Evolutionary conservation across 1,140 invertebrate genomes (phyloP).

Genomic region (Calephelis virginiensis): DNA sequence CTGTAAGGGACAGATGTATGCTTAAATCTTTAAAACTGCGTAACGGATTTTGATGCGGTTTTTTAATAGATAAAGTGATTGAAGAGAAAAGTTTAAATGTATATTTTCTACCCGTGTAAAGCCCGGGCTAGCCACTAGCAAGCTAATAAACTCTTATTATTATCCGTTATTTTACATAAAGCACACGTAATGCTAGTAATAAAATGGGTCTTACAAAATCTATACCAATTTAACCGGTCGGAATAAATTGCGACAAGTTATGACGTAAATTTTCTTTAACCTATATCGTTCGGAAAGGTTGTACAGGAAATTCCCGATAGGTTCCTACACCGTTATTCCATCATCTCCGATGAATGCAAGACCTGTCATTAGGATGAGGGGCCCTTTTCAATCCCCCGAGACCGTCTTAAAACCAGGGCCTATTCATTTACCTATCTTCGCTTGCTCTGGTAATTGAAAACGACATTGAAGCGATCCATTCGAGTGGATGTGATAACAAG

Average conservation of each 20-base stretch:
- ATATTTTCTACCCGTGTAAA: too few species aligned
- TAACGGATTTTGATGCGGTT: too few species aligned
- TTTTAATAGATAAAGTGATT: too few species aligned
- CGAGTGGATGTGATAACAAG: conserved; percentile 42
- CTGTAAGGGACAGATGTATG: too few species aligned
- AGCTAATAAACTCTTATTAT: too few species aligned
- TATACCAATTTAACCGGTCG: conserved; percentile 18
- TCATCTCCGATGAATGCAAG: conserved; percentile 35
- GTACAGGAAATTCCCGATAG: conserved; percentile 31
- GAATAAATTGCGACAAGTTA: conserved; percentile 18
- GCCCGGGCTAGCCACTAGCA: too few species aligned
- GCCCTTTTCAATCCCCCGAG: conserved; percentile 36
- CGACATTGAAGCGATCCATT: conserved; percentile 37
- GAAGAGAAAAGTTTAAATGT: too few species aligned
- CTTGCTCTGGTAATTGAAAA: conserved; percentile 43
- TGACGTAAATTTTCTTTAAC: conserved; percentile 15
- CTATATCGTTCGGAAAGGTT: conserved; percentile 19
- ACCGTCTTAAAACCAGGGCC: conserved; percentile 37
- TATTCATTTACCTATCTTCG: conserved; percentile 48
- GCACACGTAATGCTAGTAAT: background rate
- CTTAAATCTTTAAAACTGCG: too few species aligned
- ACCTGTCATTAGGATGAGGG: conserved; percentile 33
- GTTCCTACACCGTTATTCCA: conserved; percentile 37
- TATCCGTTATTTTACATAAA: background rate
- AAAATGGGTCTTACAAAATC: background rate